phyloP scores from a whole-genome alignment of 2,888 invertebrate species.

The Danaus chrysippus region DNA sequence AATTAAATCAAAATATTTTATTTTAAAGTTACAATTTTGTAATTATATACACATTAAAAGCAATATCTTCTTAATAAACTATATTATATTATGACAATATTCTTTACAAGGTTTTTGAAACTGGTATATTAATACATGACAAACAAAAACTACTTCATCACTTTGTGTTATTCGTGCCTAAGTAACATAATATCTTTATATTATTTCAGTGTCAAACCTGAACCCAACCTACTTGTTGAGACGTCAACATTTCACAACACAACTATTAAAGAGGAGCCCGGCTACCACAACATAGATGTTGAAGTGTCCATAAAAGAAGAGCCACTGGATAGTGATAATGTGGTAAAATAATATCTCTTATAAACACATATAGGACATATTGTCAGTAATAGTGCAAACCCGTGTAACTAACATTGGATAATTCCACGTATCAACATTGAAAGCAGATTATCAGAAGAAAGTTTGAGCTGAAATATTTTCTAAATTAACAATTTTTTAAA shows the following conservation, averaged over 20 bases:
- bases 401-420: not conserved
- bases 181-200: constrained; percentile 6
- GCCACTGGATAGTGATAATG: constrained; percentile 10
- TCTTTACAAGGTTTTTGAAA: too few species aligned
- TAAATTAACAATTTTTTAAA: too few species aligned
- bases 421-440: too few species aligned
- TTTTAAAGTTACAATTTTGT: too few species aligned
- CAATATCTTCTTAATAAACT: too few species aligned
- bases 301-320: constrained; percentile 20
- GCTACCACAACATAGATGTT: constrained; percentile 6
- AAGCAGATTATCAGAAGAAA: too few species aligned
- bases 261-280: constrained; percentile 17
- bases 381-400: not conserved
- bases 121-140: not conserved
- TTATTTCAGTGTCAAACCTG: constrained; percentile 9
- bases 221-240: not conserved
- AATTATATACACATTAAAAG: too few species aligned
- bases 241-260: constrained; percentile 12
- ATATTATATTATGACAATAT: too few species aligned
- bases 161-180: constrained; percentile 1
- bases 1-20: too few species aligned
- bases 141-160: not conserved
- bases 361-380: not conserved
- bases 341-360: not conserved
- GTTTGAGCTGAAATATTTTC: too few species aligned